Evolutionary conservation across 2,797 vertebrate genomes (phyloP), one percentile per base, ranked within the genome.

Genomic region (Salarias fasciatus): DNA sequence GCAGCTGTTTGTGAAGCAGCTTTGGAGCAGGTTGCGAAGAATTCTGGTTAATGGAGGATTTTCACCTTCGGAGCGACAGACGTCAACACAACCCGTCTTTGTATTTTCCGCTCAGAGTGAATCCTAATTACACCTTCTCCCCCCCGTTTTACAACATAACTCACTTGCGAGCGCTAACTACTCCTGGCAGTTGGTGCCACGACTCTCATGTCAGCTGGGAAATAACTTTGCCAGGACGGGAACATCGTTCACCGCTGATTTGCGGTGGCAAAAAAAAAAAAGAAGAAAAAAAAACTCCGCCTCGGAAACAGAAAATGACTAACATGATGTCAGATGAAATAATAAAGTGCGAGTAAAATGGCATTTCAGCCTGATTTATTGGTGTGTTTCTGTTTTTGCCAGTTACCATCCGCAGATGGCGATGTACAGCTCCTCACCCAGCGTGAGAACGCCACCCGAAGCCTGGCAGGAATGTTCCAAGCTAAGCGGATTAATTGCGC

Each of bases 401-500:
- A 41, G 37, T 52, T 42, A 37, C 11, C 13, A 15, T 36, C 48
- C 7, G 48, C 43, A 57, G 33, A 58, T 47, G 45, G 35, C 43
- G 13, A 65, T 49, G 49, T 30, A 53, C 35, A 59, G 53, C 45
- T 60, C 33, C 14, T 6, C 62, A 43, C 48, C 36, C 66, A 29
- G 61, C 54, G 63, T 51, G 28, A 5, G n/a, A 52, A 53, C 46
- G 6, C 14, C 42, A 48, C 68, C 62, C 53, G 67, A 56, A 53
- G 43, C 51, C 40, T 53, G 31, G 45, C 57, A 14, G 71, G 46
- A 53, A 69, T 48, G 28, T 33, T 30, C 42, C 2, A 51, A 53
- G 38, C 68, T 65, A 58, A 62, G 61, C 69, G 66, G 76, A 82
- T 64, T 74, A 61, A 74, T 60, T 54, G 15, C 7, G 33, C 50